A percentile compares a stretch with the other conserved stretches of the same genome.
Evolutionary conservation across 2,797 vertebrate species (phyloP).

Genomic region (Valencia hispanica): DNA sequence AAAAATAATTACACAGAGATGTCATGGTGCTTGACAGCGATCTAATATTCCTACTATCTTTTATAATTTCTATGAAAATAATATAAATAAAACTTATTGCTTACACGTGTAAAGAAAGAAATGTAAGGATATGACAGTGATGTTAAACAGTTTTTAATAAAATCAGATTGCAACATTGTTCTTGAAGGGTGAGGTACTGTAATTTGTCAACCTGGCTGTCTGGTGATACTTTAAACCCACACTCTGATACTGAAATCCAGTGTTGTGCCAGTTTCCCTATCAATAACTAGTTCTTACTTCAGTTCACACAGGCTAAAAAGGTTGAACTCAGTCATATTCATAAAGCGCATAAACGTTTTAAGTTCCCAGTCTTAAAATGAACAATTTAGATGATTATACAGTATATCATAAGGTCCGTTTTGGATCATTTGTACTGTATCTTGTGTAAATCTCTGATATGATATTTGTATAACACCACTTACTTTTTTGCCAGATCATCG

Average conservation of each 20-base stretch:
- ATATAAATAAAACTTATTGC: neutral
- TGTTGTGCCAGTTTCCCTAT: neutral
- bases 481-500: slow-evolving; percentile 86
- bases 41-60: neutral
- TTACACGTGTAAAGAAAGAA: neutral
- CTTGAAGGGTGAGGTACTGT: neutral
- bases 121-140: neutral
- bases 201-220: no score
- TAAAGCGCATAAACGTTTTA: neutral
- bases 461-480: neutral
- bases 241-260: neutral
- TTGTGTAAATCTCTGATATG: neutral
- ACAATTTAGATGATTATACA: no score
- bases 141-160: neutral
- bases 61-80: neutral
- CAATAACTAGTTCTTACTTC: neutral
- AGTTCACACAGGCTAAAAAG: neutral
- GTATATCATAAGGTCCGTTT: neutral
- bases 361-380: neutral
- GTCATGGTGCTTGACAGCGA: neutral
- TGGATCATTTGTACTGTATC: neutral
- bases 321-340: neutral
- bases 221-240: no score
- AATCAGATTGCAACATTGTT: neutral
- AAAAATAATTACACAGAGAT: neutral